Evolutionary conservation across 2,797 vertebrate genomes (phyloP).

Genomic region (Argya squamiceps): DNA sequence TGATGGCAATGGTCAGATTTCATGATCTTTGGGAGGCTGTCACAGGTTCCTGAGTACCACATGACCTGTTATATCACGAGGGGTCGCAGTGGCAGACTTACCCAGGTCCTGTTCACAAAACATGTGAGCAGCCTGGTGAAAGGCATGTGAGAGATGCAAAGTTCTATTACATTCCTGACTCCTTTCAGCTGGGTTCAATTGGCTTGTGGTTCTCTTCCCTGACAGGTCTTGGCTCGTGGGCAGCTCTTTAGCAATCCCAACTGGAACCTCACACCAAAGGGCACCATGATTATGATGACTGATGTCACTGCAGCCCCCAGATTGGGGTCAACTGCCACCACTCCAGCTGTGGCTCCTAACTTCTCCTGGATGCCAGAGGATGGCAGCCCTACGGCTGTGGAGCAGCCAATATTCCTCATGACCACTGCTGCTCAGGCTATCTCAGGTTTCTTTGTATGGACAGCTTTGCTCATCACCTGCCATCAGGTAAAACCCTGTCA

Average conservation of each 20-base stretch:
- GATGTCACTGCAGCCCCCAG: slow-evolving; percentile 78
- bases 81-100: not conserved
- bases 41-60: not conserved
- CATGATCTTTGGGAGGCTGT: not conserved
- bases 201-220: slow-evolving; percentile 46
- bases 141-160: not conserved
- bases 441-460: slow-evolving; percentile 97
- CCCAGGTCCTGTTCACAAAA: not conserved
- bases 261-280: slow-evolving; percentile 49
- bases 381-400: slow-evolving; percentile 81
- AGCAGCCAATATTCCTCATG: slow-evolving; percentile 93
- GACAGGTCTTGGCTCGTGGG: slow-evolving; percentile 61
- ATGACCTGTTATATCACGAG: not conserved
- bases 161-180: not conserved
- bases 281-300: slow-evolving; percentile 76
- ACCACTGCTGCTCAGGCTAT: slow-evolving; percentile 91
- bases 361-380: slow-evolving; percentile 84
- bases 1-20: not conserved
- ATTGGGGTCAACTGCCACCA: slow-evolving; percentile 72
- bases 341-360: slow-evolving; percentile 79
- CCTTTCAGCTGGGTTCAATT: not conserved
- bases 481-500: slow-evolving; percentile 85
- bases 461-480: slow-evolving; percentile 93
- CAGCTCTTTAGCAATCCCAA: slow-evolving; percentile 35
- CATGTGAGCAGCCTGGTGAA: not conserved